These are phyloP conservation scores for Dryadula phaetusa DNA, from an alignment of 2,888 invertebrate genomes.

Conservation along the genomic window DNA sequence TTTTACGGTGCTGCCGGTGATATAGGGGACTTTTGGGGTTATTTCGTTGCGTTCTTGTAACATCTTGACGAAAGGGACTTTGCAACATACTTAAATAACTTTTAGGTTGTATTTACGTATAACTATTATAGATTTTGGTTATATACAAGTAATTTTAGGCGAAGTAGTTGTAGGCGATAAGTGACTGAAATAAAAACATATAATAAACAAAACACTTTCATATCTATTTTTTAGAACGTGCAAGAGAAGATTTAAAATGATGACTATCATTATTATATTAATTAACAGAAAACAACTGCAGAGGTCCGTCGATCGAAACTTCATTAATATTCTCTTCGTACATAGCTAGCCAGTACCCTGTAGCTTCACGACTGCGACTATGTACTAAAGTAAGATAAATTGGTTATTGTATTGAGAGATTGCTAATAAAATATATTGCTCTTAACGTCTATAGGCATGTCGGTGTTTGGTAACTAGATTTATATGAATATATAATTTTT, in stretches of 20 bases:
- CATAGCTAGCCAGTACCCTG: not conserved
- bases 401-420: conserved; percentile 16
- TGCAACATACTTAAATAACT: not conserved
- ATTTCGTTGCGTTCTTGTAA: conserved; percentile 9
- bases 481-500: not conserved
- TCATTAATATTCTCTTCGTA: conserved; percentile 21
- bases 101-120: not conserved
- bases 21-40: conserved; percentile 15
- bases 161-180: no score
- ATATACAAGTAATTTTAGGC: no score
- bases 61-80: conserved; percentile 9
- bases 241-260: not conserved
- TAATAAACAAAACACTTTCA: no score
- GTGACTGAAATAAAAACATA: no score
- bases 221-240: not conserved
- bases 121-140: not conserved
- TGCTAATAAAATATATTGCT: conserved; percentile 5
- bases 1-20: conserved; percentile 6
- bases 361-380: conserved; percentile 4
- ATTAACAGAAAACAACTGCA: not conserved
- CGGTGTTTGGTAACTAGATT: conserved; percentile 21
- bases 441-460: conserved; percentile 1
- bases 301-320: conserved; percentile 12
- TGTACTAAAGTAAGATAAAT: conserved; percentile 13
- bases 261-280: not conserved